phyloP scores from a whole-genome alignment of 2,888 invertebrate species.

The Altica lythri region DNA sequence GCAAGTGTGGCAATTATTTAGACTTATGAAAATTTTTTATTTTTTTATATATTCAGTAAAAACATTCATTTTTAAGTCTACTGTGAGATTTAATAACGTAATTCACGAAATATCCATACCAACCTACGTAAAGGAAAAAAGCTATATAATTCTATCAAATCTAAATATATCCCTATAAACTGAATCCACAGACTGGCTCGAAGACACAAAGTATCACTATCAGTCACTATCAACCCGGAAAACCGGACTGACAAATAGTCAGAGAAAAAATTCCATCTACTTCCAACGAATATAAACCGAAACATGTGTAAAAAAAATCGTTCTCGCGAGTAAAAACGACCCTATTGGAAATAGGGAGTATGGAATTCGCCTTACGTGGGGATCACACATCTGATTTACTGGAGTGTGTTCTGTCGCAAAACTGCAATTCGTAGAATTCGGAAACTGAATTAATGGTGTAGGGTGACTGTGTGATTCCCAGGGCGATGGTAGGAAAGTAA shows the following conservation, averaged over 20 bases:
- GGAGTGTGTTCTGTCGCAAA: constrained; percentile 13
- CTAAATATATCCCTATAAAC: neutral
- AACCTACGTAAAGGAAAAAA: too few relatives aligned
- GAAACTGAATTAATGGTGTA: constrained; percentile 10
- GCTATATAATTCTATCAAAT: too few relatives aligned
- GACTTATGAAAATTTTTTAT: too few relatives aligned
- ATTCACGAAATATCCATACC: too few relatives aligned
- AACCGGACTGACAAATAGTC: constrained; percentile 4
- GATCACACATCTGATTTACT: constrained; percentile 12
- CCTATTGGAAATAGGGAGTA: constrained; percentile 6
- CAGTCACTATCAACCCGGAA: constrained; percentile 4
- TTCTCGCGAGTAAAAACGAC: constrained; percentile 1
- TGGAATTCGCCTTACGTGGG: neutral
- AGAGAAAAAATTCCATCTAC: neutral
- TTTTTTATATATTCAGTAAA: too few relatives aligned
- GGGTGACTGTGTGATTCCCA: constrained; percentile 1
- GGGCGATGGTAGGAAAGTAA: neutral
- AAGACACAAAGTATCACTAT: constrained; percentile 7
- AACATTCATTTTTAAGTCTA: too few relatives aligned
- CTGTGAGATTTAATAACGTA: too few relatives aligned
- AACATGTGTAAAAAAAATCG: constrained; percentile 13
- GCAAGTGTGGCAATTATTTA: too few relatives aligned
- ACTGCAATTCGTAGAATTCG: constrained; percentile 9
- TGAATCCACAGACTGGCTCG: neutral
- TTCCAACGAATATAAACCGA: neutral